These are phyloP conservation scores for Riptortus pedestris DNA, from an alignment of 1,140 invertebrate species.

Conservation along the genomic window DNA sequence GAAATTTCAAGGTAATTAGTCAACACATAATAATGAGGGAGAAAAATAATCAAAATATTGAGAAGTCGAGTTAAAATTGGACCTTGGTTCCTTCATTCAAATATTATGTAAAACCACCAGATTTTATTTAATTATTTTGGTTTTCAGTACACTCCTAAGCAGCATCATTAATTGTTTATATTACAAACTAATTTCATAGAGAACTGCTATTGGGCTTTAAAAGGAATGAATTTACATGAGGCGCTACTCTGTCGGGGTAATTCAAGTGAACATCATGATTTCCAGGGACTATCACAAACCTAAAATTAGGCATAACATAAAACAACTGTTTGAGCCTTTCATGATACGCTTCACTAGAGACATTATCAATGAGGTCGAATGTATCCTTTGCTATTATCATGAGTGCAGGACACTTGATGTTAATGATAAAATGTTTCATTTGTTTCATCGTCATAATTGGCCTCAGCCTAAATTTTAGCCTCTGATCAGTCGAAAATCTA, in stretches of 20 bases:
- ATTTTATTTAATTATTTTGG: no score
- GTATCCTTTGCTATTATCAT: conserved; percentile 33
- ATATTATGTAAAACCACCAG: no score
- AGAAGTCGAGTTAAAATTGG: no score
- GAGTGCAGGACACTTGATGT: conserved; percentile 33
- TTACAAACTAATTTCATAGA: no score
- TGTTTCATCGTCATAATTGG: conserved; percentile 29
- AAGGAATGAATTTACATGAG: conserved; percentile 39
- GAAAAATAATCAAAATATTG: no score
- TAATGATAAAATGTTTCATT: conserved; percentile 23
- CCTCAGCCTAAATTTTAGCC: conserved; percentile 32
- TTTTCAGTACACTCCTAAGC: no score
- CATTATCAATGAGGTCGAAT: conserved; percentile 21
- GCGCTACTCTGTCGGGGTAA: conserved; percentile 43
- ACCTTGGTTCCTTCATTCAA: no score
- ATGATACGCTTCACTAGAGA: conserved; percentile 10
- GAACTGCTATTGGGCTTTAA: no score
- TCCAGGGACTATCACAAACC: conserved; percentile 40
- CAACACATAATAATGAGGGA: no score
- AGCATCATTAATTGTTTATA: no score
- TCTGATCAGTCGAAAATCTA: conserved; percentile 36
- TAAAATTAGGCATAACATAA: conserved; percentile 34
- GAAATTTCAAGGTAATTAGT: no score
- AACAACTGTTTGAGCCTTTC: conserved; percentile 30
- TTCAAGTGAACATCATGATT: conserved; percentile 55